Base-by-base conservation (phyloP, 2,888 invertebrate species). In the Nymphalis urticae region DNA sequence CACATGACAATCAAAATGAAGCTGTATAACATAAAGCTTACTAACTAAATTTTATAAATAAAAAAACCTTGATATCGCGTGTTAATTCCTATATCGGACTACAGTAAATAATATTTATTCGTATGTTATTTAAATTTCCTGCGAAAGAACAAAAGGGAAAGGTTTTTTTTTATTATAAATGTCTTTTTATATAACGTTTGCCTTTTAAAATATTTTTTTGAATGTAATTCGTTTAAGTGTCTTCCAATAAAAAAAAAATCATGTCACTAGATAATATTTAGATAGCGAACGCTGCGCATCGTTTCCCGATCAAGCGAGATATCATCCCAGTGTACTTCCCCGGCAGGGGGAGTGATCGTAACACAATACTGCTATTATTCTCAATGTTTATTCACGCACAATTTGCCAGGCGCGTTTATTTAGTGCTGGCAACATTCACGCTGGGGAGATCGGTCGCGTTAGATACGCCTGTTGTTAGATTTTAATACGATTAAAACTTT, bases 301-400 rank as follows among this genome's bases (percentile, higher is more conserved):
- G 70, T 74, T 73, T 73, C 72, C 75, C 72, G 78, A 78, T 77
- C 78, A 74, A 74, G 69, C 75, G 68, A 60, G 76, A 75, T 78
- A 76, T 65, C 72, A 76, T 65, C 72, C 69, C 74, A 66, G 50
- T 65, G 70, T 69, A 60, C 72, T 72, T 32, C 42, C 71, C 36
- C 62, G 10, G 21, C 51, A 64, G 71, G 72, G 77, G 77, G 79
- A 72, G 79, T 71, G 78, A 74, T 75, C 73, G 84, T 85, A 88
- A 88, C 85, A 91, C 90, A 91, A 92, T 90, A 86, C 86, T 70
- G 80, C 87, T 89, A 90, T 91, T 90, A 90, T 91, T 81, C 80
- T 76, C 83, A 76, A 79, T 92, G 90, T 91, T 91, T 90, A 86
- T 88, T 83, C 90, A 90, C 90, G 92, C 89, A 90, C 92, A 92